Conservation (phyloP, 2,888 invertebrate species). For the Rhamphomyia laevipes region DNA sequence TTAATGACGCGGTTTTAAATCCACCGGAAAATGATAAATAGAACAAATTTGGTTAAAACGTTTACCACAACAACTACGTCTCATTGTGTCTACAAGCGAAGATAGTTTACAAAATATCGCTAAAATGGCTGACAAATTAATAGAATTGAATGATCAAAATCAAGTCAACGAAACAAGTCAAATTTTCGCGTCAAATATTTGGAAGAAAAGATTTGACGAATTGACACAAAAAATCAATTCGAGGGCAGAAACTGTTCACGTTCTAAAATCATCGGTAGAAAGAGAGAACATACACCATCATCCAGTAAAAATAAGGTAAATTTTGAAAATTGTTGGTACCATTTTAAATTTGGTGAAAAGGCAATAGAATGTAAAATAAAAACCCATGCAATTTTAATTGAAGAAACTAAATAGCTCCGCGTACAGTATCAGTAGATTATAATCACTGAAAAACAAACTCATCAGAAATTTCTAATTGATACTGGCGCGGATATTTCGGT, state of each 20-base stretch:
- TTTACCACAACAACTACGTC: background rate
- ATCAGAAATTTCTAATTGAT: conserved; percentile 10
- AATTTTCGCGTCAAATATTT: too few relatives aligned
- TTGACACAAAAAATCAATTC: too few relatives aligned
- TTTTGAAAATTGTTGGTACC: conserved; percentile 10
- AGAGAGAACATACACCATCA: too few relatives aligned
- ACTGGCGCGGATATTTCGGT: conserved; percentile 11
- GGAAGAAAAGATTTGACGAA: too few relatives aligned
- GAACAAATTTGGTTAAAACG: background rate
- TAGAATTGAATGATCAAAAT: too few relatives aligned
- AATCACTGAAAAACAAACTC: conserved; percentile 2
- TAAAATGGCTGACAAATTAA: too few relatives aligned
- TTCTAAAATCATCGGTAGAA: too few relatives aligned
- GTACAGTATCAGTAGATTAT: conserved; percentile 3
- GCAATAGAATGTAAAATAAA: conserved; percentile 9
- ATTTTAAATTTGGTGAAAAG: conserved; percentile 10
- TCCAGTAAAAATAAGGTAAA: too few relatives aligned
- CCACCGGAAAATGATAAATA: conserved; percentile 14
- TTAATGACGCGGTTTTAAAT: conserved; percentile 17
- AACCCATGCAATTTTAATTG: conserved; percentile 4
- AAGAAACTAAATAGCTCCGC: conserved; percentile 8
- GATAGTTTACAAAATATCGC: too few relatives aligned
- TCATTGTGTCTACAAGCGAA: background rate
- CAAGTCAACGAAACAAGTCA: too few relatives aligned
- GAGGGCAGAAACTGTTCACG: too few relatives aligned